These are phyloP conservation scores for Phyllostomus hastatus DNA, from an alignment of 2,113 vertebrate genomes.

Conservation along the genomic window DNA sequence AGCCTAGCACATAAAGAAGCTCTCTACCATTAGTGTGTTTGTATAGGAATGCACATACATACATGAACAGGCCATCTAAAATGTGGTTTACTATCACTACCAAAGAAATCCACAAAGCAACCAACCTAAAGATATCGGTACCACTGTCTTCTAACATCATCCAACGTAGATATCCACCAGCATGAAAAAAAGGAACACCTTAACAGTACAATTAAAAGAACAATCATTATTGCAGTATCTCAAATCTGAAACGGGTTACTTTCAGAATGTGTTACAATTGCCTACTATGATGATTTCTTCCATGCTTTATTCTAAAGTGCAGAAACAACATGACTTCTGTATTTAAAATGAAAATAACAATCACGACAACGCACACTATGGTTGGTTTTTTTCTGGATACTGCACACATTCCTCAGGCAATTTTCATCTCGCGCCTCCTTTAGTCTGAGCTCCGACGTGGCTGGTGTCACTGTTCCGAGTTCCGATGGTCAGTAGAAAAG, in stretches of 20 bases:
- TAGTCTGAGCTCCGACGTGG: slow-evolving; percentile 58
- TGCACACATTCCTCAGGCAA: slow-evolving; percentile 77
- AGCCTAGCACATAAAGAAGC: slow-evolving; percentile 95
- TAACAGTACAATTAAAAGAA: slow-evolving; percentile 70
- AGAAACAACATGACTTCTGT: slow-evolving; percentile 80
- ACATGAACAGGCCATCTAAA: slow-evolving; percentile 78
- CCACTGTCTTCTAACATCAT: slow-evolving; percentile 82
- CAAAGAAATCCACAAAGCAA: slow-evolving; percentile 82
- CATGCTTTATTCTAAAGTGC: slow-evolving; percentile 87
- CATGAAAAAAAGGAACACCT: slow-evolving; percentile 79
- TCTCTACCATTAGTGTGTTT: slow-evolving; percentile 89
- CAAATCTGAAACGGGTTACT: slow-evolving; percentile 76
- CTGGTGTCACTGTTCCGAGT: slow-evolving; percentile 64
- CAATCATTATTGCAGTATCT: slow-evolving; percentile 77
- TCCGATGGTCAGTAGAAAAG: slow-evolving; percentile 79
- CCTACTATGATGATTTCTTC: slow-evolving; percentile 81
- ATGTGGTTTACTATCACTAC: slow-evolving; percentile 83
- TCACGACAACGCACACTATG: not conserved
- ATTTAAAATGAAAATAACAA: slow-evolving; percentile 49
- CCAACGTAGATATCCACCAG: slow-evolving; percentile 81
- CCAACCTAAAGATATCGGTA: slow-evolving; percentile 83
- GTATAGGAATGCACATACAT: slow-evolving; percentile 66
- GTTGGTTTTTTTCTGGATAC: slow-evolving; percentile 62
- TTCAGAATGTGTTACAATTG: slow-evolving; percentile 79
- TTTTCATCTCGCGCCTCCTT: slow-evolving; percentile 47